phyloP scores from a whole-genome alignment of 2,797 vertebrate species.

The Hoplostethus mediterraneus region DNA sequence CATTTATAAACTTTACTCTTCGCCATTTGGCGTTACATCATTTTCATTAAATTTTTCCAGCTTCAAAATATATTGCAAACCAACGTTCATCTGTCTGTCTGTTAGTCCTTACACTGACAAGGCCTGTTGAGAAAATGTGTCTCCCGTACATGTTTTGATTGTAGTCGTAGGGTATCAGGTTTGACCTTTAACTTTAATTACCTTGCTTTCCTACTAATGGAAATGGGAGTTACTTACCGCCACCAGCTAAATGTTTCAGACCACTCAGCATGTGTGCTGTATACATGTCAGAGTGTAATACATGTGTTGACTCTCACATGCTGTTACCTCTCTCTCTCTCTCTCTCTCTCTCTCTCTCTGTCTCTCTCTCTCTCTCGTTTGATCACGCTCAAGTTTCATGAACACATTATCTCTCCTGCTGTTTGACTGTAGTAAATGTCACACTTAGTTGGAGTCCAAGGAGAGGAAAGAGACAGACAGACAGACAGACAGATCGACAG shows the following conservation, averaged over 20 bases:
- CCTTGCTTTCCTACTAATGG: background rate
- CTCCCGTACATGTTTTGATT: slow-evolving; percentile 18
- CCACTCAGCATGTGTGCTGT: slow-evolving; percentile 16
- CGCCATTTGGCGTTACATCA: too few species aligned
- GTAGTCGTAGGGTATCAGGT: slow-evolving; percentile 14
- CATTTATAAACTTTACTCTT: too few species aligned
- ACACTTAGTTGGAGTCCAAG: background rate
- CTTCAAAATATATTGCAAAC: background rate
- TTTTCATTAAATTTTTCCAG: too few species aligned
- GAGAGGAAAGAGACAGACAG: background rate
- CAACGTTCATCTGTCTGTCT: background rate
- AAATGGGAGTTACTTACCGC: background rate
- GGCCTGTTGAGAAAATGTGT: slow-evolving; percentile 9
- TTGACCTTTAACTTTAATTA: slow-evolving; percentile 35
- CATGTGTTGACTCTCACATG: slow-evolving; percentile 39
- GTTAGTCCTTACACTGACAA: background rate
- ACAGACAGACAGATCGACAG: too few species aligned
- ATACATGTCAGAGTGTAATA: slow-evolving; percentile 20
- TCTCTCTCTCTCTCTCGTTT: slow-evolving; percentile 11
- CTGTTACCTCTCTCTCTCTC: slow-evolving; percentile 11
- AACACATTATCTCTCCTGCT: slow-evolving; percentile 14
- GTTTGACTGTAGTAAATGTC: slow-evolving; percentile 30
- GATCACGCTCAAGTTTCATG: slow-evolving; percentile 23
- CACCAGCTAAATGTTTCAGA: slow-evolving; percentile 7
- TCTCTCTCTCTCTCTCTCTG: background rate